Base-by-base conservation (phyloP, 2,113 vertebrate species). In the Gymnobelideus leadbeateri region DNA sequence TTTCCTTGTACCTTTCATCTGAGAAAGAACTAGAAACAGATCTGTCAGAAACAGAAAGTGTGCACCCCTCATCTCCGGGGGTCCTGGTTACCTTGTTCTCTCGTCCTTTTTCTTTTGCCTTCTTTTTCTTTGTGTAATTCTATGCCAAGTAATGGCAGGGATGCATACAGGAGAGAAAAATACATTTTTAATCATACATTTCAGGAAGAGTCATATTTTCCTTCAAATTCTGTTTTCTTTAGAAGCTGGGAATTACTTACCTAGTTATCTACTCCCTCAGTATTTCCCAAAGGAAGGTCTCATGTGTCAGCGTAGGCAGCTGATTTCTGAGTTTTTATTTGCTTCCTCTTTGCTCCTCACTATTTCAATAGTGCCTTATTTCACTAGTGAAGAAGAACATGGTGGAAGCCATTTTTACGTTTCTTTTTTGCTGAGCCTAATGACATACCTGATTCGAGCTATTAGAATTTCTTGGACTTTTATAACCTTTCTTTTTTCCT, bases 1-100 rank as follows among this genome's bases (percentile, higher is more conserved):
- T 89, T 94, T 47, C 54, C 54, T 51, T 89, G 89, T 37, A 93
- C 84, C 94, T 97, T 97, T 97, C 96, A 95, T 96, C 92, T 96
- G 95, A 91, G 52, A 94, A 92, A 95, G 94, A 96, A 89, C 47
- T 92, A 96, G 93, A 96, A 89, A 68, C 92, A 91, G 89, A 92
- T 49, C 90, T 92, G 91, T 96, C 84, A 53, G 89, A 90, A 77
- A 43, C 9, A 54, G 52, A 52, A 28, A 91, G 51, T 89, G 92
- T 91, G 90, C 0, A 0, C 91, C 94, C 31, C 89, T 43, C 54
- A n/a, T 23, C 47, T 89, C 52, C 51, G 10, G 0, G n/a, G 28
- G 31, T 21, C 1, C 24, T 10, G 23, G 1, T 55, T 23, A 49
- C 84, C 55, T 53, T 92, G 91, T 90, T 61, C 90, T 4, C 93